phyloP scores from a whole-genome alignment of 2,797 vertebrate genomes.

The Gorsachius magnificus region DNA sequence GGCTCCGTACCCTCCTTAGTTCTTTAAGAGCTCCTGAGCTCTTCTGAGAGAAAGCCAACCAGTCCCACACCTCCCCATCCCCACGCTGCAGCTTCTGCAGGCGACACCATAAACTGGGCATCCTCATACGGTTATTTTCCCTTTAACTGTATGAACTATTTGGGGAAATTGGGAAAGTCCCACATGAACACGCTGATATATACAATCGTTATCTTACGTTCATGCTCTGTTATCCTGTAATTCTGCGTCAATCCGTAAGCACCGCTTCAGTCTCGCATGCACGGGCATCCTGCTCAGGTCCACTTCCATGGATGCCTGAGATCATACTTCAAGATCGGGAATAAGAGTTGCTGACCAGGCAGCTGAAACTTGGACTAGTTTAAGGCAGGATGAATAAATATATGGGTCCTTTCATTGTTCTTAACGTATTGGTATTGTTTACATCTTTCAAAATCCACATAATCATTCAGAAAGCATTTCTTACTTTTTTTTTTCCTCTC shows the following conservation, averaged over 20 bases:
- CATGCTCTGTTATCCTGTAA: background rate
- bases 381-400: background rate
- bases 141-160: background rate
- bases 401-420: background rate
- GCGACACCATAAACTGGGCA: background rate
- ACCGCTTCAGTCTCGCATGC: accelerated
- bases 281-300: background rate
- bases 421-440: background rate
- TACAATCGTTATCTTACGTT: background rate
- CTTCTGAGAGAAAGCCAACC: background rate
- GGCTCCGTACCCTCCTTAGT: background rate
- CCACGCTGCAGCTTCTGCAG: background rate
- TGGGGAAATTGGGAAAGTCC: background rate
- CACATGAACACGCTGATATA: background rate
- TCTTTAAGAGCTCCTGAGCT: background rate
- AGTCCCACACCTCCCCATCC: background rate
- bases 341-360: background rate
- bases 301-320: background rate
- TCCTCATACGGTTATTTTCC: background rate
- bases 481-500: accelerated
- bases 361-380: background rate
- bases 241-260: background rate
- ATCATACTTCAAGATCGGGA: background rate
- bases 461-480: background rate
- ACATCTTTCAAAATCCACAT: background rate